Evolutionary conservation across 2,113 vertebrate genomes (phyloP), one percentile per base, ranked within the genome.

Genomic region (Trematomus loennbergii): DNA sequence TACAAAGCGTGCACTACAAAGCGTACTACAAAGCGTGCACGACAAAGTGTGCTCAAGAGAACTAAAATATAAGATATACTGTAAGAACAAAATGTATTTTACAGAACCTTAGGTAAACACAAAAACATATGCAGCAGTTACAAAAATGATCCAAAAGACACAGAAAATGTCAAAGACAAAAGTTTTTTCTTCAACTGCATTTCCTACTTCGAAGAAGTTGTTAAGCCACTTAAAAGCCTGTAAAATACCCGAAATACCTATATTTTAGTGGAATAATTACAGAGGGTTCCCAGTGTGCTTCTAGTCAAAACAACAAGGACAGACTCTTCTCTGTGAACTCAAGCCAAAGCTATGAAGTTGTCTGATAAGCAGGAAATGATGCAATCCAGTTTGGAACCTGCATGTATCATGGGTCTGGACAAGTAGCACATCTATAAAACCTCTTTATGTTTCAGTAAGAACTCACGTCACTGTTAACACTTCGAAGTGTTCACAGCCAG

Each of bases 301-400:
- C n/a, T 46, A 17, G 29, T 33, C 18, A 57, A 52, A 45, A 33
- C 7, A 68, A 54, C 16, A 22, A 25, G 5, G n/a, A 36, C 49
- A 48, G 16, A 64, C 52, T 64, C 20, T 7, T 15, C 7, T 45
- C 20, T 36, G 4, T 40, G 22, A 10, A 58, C 9, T 18, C 60
- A 46, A 57, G 16, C 52, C 49, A 72, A 62, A 46, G 36, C 17
- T 63, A 1, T 22, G 0, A 50, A 29, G 48, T 10, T 0, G 33
- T 59, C 9, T 68, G 46, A 72, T n/a, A 9, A 2, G 2, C 11
- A 40, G 22, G 7, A 2, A 16, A 49, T 50, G 52, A 84, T 79
- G 74, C 62, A 75, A 86, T 11, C 62, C 7, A 18, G 15, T 59
- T 52, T 71, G 53, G 15, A 50, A 65, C n/a, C 17, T 11, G 8